phyloP scores from a whole-genome alignment of 2,113 vertebrate genomes.

The Mixornis gularis region DNA sequence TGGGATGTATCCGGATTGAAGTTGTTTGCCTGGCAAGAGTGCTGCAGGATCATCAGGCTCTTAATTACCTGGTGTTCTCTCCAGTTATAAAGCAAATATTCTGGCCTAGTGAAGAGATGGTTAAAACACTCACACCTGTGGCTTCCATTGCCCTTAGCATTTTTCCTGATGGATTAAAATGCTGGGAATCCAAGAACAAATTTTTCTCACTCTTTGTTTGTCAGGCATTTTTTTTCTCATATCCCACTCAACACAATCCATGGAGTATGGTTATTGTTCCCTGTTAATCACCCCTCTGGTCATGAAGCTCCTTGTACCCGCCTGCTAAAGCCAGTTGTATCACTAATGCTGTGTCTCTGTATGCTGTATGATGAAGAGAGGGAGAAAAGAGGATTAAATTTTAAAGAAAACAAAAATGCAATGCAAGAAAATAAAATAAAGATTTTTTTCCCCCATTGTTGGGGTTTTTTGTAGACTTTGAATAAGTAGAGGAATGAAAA shows the following conservation, averaged over 20 bases:
- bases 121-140: not conserved
- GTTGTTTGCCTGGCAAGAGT: not conserved
- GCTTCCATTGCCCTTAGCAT: not conserved
- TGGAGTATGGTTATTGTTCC: not conserved
- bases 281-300: not conserved
- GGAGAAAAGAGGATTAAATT: not conserved
- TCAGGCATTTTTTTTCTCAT: not conserved
- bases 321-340: not conserved
- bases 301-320: not conserved
- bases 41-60: not conserved
- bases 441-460: not conserved
- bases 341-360: not conserved
- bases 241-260: not conserved
- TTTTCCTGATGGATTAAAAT: not conserved
- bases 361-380: not conserved
- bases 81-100: not conserved
- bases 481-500: not conserved
- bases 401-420: not conserved
- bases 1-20: not conserved
- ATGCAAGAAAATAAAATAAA: not conserved
- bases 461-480: not conserved
- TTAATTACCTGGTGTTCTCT: not conserved
- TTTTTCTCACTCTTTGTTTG: not conserved
- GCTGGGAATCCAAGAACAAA: not conserved
- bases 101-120: not conserved